phyloP scores from a whole-genome alignment of 2,888 invertebrate genomes.

The Hartigia nigra region DNA sequence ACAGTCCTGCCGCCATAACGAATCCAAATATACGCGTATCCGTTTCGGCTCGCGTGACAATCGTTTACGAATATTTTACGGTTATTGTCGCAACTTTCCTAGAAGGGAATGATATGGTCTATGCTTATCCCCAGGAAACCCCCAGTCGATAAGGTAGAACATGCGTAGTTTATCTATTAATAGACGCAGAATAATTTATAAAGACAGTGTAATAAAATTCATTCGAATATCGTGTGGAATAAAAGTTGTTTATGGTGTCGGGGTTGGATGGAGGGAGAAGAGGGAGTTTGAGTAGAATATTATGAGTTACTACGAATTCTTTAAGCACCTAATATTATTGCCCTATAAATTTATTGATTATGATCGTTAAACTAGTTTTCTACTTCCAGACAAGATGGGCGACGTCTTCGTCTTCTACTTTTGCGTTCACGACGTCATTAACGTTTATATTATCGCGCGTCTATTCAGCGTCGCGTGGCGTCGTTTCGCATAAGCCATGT shows the following conservation, averaged over 20 bases:
- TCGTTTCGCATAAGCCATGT: constrained; percentile 1
- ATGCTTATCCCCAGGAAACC: background rate
- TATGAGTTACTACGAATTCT: background rate
- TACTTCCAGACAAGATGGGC: background rate
- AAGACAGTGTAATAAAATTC: background rate
- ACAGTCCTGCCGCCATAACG: constrained; percentile 13
- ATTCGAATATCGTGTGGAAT: background rate
- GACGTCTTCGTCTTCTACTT: background rate
- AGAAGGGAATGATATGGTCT: background rate
- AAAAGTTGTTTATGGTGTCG: background rate
- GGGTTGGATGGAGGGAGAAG: background rate
- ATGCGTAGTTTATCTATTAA: background rate
- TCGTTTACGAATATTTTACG: constrained; percentile 23
- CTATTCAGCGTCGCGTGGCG: background rate
- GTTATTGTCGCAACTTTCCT: constrained; percentile 9
- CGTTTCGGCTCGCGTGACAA: constrained; percentile 16
- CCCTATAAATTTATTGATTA: background rate
- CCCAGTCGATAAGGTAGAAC: background rate
- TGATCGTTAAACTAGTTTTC: background rate
- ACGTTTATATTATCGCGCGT: background rate
- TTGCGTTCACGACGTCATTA: background rate
- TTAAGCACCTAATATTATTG: background rate
- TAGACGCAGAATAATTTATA: background rate
- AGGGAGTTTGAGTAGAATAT: background rate
- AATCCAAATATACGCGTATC: constrained; percentile 15